Conservation (phyloP, 1,140 invertebrate genomes). For the Goniozus legneri region DNA sequence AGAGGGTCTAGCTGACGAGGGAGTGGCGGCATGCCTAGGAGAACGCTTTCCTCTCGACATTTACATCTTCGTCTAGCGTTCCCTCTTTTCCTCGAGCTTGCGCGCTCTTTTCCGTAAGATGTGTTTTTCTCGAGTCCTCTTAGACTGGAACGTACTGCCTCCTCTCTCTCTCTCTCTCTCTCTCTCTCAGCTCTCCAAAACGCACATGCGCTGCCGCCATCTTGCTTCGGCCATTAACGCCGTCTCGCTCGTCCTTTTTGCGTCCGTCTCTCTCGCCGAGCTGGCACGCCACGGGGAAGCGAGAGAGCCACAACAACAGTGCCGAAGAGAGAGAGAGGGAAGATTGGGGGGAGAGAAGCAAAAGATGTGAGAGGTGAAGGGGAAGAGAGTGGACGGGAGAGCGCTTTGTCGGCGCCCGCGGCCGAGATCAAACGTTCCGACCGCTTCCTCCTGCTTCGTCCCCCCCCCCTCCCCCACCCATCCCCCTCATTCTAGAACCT, state of each 20-base stretch:
- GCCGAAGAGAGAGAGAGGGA: slow-evolving; percentile 33
- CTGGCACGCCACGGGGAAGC: slow-evolving; percentile 23
- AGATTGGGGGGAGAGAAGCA: too few relatives aligned
- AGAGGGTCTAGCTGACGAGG: too few relatives aligned
- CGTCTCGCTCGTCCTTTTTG: slow-evolving; percentile 9
- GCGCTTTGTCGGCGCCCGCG: slow-evolving; percentile 53
- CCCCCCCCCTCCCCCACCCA: slow-evolving; percentile 9
- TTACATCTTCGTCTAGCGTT: too few relatives aligned
- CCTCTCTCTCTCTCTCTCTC: slow-evolving; percentile 7
- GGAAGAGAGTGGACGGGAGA: slow-evolving; percentile 28
- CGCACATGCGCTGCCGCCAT: slow-evolving; percentile 12
- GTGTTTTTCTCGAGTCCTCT: too few relatives aligned
- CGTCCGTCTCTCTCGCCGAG: slow-evolving; percentile 12
- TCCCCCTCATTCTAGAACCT: neutral
- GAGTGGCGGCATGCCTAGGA: too few relatives aligned
- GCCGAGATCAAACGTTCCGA: slow-evolving; percentile 49
- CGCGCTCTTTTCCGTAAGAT: too few relatives aligned
- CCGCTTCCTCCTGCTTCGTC: slow-evolving; percentile 16
- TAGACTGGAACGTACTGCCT: slow-evolving; percentile 26
- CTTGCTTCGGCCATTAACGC: slow-evolving; percentile 17
- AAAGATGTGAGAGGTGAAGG: too few relatives aligned
- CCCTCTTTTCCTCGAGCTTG: too few relatives aligned
- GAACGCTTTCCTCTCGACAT: too few relatives aligned
- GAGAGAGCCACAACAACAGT: slow-evolving; percentile 23
- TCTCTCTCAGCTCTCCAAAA: neutral